Base-by-base conservation (phyloP, 1,140 invertebrate species). In the Caerostris extrusa region DNA sequence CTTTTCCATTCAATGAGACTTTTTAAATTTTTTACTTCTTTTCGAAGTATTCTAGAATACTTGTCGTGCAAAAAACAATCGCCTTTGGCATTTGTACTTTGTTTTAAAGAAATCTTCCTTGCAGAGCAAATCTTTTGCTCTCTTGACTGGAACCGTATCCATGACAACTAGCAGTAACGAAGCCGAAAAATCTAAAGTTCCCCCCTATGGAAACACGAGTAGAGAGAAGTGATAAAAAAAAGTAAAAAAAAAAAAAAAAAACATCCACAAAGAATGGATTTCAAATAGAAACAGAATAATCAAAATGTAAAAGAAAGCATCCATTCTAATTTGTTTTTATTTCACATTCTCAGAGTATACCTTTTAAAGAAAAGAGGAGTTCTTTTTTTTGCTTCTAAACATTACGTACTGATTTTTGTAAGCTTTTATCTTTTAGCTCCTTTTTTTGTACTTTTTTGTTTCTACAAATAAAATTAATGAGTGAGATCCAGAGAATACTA, bases 71-170 rank as follows among this genome's bases (percentile, higher is more conserved):
- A 58, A 85, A 85, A 85, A 85, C 57, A 85, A 57, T 85, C 55
- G 55, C 82, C 57, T 58, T 58, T 85, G 82, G 82, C 55, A 85
- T 85, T 57, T 56, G 19, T n/a, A 12, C 82, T n/a, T 85, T 57
- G 55, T 85, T 85, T 85, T 57, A 83, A 77, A 85, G 55, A 56
- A 85, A 83, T 56, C 82, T 83, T 85, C 19, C 17, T n/a, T 8
- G 55, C 55, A 7, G 55, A n/a, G 19, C 55, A 58, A 85, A 57
- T 56, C 19, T 57, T 58, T 57, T 77, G 82, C 82, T n/a, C 81
- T 58, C 19, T 57, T 57, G 82, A 85, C 57, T 19, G 57, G 17
- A 58, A 56, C 55, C 17, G 82, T 85, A 85, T 85, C 82, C 82
- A 85, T 85, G 82, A 58, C 57, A 85, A 85, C 82, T 57, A 50